These are phyloP conservation scores for Procambarus clarkii DNA, from an alignment of 1,140 invertebrate species.

Conservation along the genomic window DNA sequence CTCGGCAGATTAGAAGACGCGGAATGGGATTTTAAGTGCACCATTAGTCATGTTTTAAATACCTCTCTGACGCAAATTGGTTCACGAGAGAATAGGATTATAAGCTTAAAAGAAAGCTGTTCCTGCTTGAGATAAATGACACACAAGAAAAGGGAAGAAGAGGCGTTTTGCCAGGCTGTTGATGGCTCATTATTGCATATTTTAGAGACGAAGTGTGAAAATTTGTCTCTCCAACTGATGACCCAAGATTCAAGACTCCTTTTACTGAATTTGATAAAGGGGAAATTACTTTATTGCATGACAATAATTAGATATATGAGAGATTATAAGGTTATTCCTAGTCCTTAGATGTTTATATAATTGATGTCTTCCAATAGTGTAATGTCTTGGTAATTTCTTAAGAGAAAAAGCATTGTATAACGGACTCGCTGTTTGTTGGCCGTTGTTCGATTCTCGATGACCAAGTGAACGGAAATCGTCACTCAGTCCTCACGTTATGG, in stretches of 20 bases:
- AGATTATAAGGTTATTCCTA: no score
- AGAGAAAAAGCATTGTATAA: no score
- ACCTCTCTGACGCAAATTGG: conserved; percentile 15
- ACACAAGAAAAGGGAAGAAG: neutral
- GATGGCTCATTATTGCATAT: conserved; percentile 15
- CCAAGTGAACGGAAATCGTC: no score
- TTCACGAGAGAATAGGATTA: neutral
- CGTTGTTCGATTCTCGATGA: no score
- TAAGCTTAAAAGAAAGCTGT: neutral
- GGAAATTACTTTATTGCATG: no score
- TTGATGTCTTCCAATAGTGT: no score
- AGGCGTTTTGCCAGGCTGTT: neutral
- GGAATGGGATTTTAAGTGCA: conserved; percentile 11
- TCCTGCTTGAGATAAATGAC: neutral
- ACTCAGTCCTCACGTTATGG: no score
- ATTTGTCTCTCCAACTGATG: neutral
- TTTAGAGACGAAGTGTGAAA: neutral
- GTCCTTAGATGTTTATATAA: no score
- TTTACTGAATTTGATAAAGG: no score
- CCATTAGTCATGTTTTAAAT: conserved; percentile 15
- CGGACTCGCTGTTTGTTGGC: no score
- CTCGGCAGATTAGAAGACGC: neutral
- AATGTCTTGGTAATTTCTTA: no score
- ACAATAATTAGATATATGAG: no score
- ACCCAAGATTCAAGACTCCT: neutral